Evolutionary conservation across 2,113 vertebrate genomes (phyloP), one percentile per base, ranked within the genome.

Genomic region (Coreoperca whiteheadi): DNA sequence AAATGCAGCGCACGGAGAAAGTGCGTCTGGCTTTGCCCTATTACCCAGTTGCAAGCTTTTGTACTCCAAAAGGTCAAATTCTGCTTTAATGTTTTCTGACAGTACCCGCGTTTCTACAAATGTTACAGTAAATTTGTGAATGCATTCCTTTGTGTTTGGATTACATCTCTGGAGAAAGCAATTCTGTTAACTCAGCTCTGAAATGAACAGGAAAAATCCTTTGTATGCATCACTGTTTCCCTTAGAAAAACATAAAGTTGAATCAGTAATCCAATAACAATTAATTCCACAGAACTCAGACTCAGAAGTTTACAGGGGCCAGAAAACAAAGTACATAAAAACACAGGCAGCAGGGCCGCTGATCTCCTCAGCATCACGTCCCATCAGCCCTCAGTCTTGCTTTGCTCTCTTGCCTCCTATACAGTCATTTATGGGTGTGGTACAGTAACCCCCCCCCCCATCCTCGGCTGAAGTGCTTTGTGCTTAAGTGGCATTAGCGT

Each of bases 401-500:
- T 50, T 37, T 25, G 21, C 64, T 76, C 14, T 53, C 37, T 46
- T 21, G 41, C 12, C 25, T 76, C 51, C 53, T 72, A 56, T 43
- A 77, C 12, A 59, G 72, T 78, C 77, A 30, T 43, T 48, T 74
- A 41, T 79, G 80, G 37, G 76, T 68, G 50, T 50, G 53, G 73
- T 74, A 72, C 59, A 86, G 64, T 74, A 57, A 59, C 75, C 74
- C 53, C 56, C 70, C 51, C 77, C 77, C 80, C 76, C 43, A 57
- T 71, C 69, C 75, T 64, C 61, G 20, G 79, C 82, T 87, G 81
- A 88, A 74, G 74, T 39, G 77, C 79, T 93, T 90, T 89, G 87
- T 74, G 83, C 61, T 83, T 94, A 94, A 94, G 91, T 61, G 68
- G 91, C 73, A 93, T 95, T 94, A 92, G 74, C 25, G 1, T 25